phyloP scores from a whole-genome alignment of 2,113 vertebrate genomes.

The Genyomyrus donnyi region DNA sequence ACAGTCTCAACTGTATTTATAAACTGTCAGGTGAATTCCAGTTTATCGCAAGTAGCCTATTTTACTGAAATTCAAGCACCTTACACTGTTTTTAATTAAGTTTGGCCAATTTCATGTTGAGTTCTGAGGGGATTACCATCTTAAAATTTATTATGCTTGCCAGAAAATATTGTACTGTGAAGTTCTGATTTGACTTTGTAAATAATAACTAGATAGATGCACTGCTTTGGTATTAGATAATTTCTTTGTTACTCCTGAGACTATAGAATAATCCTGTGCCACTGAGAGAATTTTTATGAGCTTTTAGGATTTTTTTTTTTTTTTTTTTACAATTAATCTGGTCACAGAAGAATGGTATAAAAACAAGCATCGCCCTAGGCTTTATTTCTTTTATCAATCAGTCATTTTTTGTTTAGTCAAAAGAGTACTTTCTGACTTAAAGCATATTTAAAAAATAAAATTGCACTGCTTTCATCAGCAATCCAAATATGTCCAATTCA shows the following conservation, averaged over 20 bases:
- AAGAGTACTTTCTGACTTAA: not conserved
- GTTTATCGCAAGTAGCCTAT: not conserved
- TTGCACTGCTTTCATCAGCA: not conserved
- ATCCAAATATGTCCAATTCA: not conserved
- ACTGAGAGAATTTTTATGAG: not conserved
- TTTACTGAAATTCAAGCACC: not conserved
- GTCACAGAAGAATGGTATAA: not conserved
- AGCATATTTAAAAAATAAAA: not conserved
- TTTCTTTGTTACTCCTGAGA: not conserved
- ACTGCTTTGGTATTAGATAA: not conserved
- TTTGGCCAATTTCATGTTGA: not conserved
- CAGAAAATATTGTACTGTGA: not conserved
- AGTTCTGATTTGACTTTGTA: not conserved
- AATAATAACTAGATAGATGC: not conserved
- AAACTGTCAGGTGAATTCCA: not conserved
- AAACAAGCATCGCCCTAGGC: not conserved
- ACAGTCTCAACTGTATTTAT: not conserved
- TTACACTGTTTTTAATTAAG: not conserved
- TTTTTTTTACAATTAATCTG: not conserved
- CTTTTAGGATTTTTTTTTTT: not conserved
- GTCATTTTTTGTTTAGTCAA: not conserved
- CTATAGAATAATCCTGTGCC: not conserved
- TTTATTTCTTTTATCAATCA: constrained; percentile 1
- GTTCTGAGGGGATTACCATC: not conserved
- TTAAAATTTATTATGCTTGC: constrained; percentile 1